These are phyloP conservation scores for Drosophila subquinaria DNA, from an alignment of 2,888 invertebrate species.

Conservation along the genomic window DNA sequence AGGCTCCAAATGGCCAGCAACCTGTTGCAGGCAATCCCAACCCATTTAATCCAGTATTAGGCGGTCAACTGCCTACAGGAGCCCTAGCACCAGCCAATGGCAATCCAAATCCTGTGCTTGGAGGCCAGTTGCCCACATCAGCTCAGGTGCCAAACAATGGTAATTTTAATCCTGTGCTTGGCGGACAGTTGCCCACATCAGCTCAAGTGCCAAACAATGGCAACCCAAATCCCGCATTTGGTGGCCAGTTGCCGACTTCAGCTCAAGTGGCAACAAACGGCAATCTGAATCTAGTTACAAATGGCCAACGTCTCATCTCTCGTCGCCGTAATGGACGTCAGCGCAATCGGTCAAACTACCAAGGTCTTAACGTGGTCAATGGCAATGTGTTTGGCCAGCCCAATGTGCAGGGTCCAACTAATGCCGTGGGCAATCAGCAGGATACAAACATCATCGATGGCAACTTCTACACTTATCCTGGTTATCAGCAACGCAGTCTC, in stretches of 20 bases:
- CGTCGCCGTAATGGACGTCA: slow-evolving; percentile 36
- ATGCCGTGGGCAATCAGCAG: slow-evolving; percentile 64
- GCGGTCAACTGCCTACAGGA: slow-evolving; percentile 11
- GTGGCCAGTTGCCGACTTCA: neutral
- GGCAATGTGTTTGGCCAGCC: slow-evolving; percentile 70
- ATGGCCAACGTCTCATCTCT: neutral
- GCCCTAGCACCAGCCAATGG: neutral
- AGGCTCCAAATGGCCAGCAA: slow-evolving; percentile 25
- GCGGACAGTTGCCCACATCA: slow-evolving; percentile 14
- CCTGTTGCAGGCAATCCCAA: too few relatives aligned
- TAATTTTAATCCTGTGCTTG: slow-evolving; percentile 11
- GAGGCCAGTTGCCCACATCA: slow-evolving; percentile 21
- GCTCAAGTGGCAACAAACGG: slow-evolving; percentile 9
- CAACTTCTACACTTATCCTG: slow-evolving; percentile 59
- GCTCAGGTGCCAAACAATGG: neutral
- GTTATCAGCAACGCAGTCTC: slow-evolving; percentile 24
- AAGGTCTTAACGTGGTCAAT: slow-evolving; percentile 67
- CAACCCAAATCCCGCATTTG: too few relatives aligned
- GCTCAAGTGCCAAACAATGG: slow-evolving; percentile 13
- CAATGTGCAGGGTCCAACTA: slow-evolving; percentile 49
- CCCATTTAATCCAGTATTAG: slow-evolving; percentile 22
- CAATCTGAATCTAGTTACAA: slow-evolving; percentile 9
- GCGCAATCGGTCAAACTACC: slow-evolving; percentile 61
- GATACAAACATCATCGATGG: slow-evolving; percentile 74
- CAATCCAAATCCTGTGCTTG: slow-evolving; percentile 4